phyloP scores from a whole-genome alignment of 1,140 invertebrate genomes.

The Camponotus pennsylvanicus region DNA sequence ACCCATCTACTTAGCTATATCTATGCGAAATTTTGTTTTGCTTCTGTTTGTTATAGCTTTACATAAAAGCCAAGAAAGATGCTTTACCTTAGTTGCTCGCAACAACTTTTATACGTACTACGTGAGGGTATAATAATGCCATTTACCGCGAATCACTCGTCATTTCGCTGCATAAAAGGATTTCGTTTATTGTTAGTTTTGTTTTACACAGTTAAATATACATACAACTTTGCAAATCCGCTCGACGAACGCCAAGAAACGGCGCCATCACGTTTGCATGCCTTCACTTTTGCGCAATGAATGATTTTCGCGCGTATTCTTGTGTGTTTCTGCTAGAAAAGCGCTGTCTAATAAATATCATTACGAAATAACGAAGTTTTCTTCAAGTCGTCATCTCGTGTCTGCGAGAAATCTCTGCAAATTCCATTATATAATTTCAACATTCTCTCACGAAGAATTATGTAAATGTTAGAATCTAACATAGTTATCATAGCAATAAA shows the following conservation, averaged over 20 bases:
- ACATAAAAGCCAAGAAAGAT: slow-evolving; percentile 16
- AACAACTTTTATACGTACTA: slow-evolving; percentile 39
- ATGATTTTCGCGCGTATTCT: slow-evolving; percentile 13
- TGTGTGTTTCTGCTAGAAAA: background rate
- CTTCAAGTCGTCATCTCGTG: background rate
- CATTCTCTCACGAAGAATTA: background rate
- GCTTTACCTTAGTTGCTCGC: background rate
- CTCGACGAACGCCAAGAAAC: background rate
- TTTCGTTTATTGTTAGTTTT: background rate
- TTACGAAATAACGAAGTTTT: slow-evolving; percentile 19
- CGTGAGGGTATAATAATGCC: slow-evolving; percentile 22
- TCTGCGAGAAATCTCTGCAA: slow-evolving; percentile 2
- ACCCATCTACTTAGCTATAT: background rate
- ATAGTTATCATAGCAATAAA: slow-evolving; percentile 1
- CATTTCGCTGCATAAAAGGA: background rate
- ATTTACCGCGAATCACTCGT: slow-evolving; percentile 1
- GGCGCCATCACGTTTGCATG: background rate
- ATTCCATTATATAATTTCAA: background rate
- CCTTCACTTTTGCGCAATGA: background rate
- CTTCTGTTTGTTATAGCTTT: slow-evolving; percentile 41
- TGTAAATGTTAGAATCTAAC: background rate
- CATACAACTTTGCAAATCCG: background rate
- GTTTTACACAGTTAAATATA: slow-evolving; percentile 22
- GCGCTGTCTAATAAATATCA: slow-evolving; percentile 32
- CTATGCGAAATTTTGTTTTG: background rate